Base-by-base conservation (phyloP, 2,797 vertebrate genomes). In the Trachurus trachurus region DNA sequence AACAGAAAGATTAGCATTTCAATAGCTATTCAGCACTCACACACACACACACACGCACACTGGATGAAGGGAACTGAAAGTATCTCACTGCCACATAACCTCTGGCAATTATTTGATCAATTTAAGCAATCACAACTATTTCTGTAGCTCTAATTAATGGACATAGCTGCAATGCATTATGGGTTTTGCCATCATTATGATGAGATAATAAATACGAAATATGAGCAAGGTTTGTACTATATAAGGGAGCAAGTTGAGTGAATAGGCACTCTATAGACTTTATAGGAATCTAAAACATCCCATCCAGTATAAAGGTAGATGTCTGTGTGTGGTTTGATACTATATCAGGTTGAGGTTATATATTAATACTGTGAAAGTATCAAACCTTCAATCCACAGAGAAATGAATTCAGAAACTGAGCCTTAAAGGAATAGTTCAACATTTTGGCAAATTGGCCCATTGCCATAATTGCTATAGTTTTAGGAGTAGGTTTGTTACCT, bases 1-100 rank as follows among this genome's bases (percentile, higher is more conserved):
- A 89, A 87, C 86, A 40, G 66, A 82, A 78, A 16, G 62, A 88
- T 90, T 90, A 87, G 81, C 83, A 90, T 87, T 89, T 91, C 87
- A 89, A 80, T 87, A 62, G 83, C 42, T 57, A 22, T 73, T 70
- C 66, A 44, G 42, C 44, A 17, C 53, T 29, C 50, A 65, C 68
- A 60, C 57, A 21, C 59, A 58, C 45, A 37, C 61, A 50, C 54
- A 56, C 44, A 67, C 61, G 61, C 58, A 60, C 60, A 68, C 52
- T 57, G 69, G 26, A 37, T 19, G 5, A n/a, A 40, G 40, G 13
- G 76, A 72, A 84, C 22, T 67, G 72, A 70, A 84, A 76, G 66
- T 47, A 37, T 54, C 1, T 10, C 50, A 54, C 4, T 29, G 12
- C 56, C 15, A n/a, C 47, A 58, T 37, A 37, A 66, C 50, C 57